These are phyloP conservation scores for Neopelma chrysocephalum DNA, from an alignment of 2,797 vertebrate species.

Conservation along the genomic window DNA sequence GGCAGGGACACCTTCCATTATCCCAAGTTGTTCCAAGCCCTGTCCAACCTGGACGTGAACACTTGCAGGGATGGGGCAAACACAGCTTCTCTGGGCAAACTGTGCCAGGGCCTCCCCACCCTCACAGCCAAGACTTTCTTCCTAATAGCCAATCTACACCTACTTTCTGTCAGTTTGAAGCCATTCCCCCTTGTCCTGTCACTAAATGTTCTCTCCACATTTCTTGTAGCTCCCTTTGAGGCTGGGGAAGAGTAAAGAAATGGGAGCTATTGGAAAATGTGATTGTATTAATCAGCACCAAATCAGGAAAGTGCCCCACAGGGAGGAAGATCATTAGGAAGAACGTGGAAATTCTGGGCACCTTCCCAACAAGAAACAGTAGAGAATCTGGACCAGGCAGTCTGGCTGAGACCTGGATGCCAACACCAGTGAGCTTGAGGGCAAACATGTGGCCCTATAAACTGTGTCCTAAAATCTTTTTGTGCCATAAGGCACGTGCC, in stretches of 20 bases:
- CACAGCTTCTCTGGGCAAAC: rapidly evolving
- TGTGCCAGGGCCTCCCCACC: neutral
- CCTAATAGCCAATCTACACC: neutral
- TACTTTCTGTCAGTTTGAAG: neutral
- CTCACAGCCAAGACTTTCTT: neutral
- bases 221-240: neutral
- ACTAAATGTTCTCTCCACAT: neutral
- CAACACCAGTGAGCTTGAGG: neutral
- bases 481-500: neutral
- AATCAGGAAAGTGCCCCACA: neutral
- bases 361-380: neutral
- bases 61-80: neutral
- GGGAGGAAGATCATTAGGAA: neutral
- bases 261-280: neutral
- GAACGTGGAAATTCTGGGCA: neutral
- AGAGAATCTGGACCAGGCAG: neutral
- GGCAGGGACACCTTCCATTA: neutral
- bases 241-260: neutral
- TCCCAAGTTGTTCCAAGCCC: neutral
- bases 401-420: neutral
- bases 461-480: neutral
- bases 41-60: rapidly evolving
- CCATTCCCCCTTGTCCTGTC: neutral
- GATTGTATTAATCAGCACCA: neutral
- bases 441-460: neutral